Conservation (phyloP, 2,888 invertebrate species). For the Hydropsyche betteni region DNA sequence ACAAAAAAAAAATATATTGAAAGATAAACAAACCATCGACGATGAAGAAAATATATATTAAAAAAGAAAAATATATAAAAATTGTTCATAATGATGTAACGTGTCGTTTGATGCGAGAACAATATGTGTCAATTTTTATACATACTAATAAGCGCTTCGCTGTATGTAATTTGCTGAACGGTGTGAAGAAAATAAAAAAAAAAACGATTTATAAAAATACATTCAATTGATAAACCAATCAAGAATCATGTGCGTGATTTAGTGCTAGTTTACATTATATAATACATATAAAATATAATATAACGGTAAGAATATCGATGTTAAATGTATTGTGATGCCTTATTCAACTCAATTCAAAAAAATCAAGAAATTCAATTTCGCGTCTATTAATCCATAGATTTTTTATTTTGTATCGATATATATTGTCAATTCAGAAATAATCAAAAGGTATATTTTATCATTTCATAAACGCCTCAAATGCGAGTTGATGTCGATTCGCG, state of each 20-base stretch:
- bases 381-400: slow-evolving; percentile 8
- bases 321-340: slow-evolving; percentile 50
- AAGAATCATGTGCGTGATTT: slow-evolving; percentile 15
- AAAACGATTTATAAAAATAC: slow-evolving; percentile 24
- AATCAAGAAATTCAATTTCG: slow-evolving; percentile 18
- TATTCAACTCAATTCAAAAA: slow-evolving; percentile 40
- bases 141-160: slow-evolving; percentile 25
- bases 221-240: not conserved
- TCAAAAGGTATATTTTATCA: too few species aligned
- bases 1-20: not conserved
- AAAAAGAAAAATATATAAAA: slow-evolving; percentile 4
- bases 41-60: slow-evolving; percentile 3
- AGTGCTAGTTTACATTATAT: slow-evolving; percentile 16
- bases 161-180: slow-evolving; percentile 13
- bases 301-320: slow-evolving; percentile 39
- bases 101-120: slow-evolving; percentile 29
- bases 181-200: slow-evolving; percentile 27
- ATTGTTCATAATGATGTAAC: slow-evolving; percentile 21
- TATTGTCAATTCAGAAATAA: too few species aligned
- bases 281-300: slow-evolving; percentile 8
- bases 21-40: slow-evolving; percentile 3
- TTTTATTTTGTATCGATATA: too few species aligned
- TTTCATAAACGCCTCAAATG: too few species aligned
- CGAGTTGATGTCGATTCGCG: too few species aligned
- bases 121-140: slow-evolving; percentile 45